A percentile compares a stretch with the other conserved stretches of the same genome.
Conservation (phyloP, 2,113 vertebrate genomes). For the Osmerus mordax region DNA sequence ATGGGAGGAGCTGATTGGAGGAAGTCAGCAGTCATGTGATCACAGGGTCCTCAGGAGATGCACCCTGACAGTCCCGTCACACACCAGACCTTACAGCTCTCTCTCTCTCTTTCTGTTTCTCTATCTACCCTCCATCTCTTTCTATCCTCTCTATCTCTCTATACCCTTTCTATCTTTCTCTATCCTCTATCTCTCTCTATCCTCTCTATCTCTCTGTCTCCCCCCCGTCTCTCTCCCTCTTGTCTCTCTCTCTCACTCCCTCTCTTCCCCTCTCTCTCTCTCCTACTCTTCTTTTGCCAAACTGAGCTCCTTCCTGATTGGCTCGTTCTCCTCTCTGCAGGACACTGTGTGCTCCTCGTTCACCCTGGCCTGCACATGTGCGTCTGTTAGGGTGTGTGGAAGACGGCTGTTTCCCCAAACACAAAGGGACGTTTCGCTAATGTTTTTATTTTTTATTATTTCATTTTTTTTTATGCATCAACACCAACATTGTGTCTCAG, state of each 20-base stretch:
- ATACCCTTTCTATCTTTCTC: no score
- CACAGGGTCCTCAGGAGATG: conserved; percentile 33
- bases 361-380: neutral
- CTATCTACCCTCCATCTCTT: no score
- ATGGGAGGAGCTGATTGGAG: conserved; percentile 26
- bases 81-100: conserved; percentile 16
- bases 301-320: conserved; percentile 25
- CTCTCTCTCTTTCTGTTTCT: neutral
- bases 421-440: conserved; percentile 24
- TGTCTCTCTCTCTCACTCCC: no score
- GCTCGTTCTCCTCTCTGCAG: conserved; percentile 7
- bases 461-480: neutral
- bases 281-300: conserved; percentile 46
- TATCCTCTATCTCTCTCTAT: no score
- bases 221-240: no score
- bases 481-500: conserved; percentile 4
- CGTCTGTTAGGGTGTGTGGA: conserved; percentile 15
- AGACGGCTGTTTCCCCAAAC: conserved; percentile 24
- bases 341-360: conserved; percentile 8
- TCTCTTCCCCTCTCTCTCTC: neutral
- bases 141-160: no score
- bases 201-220: no score
- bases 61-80: conserved; percentile 47
- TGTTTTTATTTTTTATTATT: conserved; percentile 1
- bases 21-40: conserved; percentile 27